Conservation (phyloP, 2,797 vertebrate species). For the Megalops cyprinoides region DNA sequence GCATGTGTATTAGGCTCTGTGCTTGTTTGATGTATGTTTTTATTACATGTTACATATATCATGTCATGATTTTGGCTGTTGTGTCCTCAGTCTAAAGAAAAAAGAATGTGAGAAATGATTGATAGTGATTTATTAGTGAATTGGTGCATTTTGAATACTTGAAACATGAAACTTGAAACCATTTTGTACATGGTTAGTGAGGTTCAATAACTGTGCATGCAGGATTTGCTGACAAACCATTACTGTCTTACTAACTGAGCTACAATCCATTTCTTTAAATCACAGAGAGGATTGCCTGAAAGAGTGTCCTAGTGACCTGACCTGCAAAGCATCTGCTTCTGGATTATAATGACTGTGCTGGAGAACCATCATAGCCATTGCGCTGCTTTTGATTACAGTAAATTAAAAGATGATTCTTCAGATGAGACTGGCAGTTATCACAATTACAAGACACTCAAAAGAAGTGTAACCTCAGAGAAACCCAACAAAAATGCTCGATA, state of each 20-base stretch:
- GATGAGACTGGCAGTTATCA: background rate
- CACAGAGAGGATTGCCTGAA: background rate
- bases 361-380: background rate
- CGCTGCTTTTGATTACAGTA: background rate
- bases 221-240: background rate
- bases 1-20: background rate
- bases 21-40: no score
- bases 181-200: background rate
- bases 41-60: no score
- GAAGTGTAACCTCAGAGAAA: no score
- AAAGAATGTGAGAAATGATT: background rate
- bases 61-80: background rate
- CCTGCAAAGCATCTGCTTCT: background rate
- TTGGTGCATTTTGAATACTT: no score
- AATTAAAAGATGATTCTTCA: background rate
- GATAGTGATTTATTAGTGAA: no score
- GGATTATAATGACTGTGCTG: background rate
- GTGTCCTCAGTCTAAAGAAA: background rate
- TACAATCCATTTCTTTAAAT: conserved; percentile 4
- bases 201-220: background rate
- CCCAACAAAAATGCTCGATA: no score
- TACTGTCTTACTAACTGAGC: background rate
- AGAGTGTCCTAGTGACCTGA: background rate
- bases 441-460: background rate
- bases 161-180: no score